These are phyloP conservation scores for Neodiprion lecontei DNA, from an alignment of 1,140 invertebrate genomes.

Conservation along the genomic window DNA sequence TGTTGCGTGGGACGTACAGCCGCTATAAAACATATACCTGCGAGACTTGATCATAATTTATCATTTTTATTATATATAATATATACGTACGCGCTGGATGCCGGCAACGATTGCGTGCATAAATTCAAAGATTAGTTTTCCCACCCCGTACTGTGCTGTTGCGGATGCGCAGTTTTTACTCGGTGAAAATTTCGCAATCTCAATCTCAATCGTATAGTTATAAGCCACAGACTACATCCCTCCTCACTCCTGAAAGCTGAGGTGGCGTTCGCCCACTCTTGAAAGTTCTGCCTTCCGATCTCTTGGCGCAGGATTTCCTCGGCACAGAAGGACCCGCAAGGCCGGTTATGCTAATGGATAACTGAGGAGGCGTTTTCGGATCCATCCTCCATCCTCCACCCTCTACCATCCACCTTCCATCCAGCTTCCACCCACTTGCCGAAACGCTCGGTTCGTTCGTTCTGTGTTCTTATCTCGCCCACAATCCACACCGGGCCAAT, in stretches of 20 bases:
- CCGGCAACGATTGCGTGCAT: too few species aligned
- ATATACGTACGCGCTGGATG: too few species aligned
- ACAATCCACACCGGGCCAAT: not conserved
- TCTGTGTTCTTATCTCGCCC: not conserved
- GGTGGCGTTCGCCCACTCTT: too few species aligned
- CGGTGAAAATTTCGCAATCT: too few species aligned
- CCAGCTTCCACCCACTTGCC: not conserved
- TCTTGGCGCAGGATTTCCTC: not conserved
- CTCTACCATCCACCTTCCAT: slow-evolving; percentile 14
- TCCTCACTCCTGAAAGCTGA: too few species aligned
- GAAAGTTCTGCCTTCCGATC: not conserved
- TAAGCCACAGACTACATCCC: too few species aligned
- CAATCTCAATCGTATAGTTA: too few species aligned
- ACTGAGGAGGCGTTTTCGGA: slow-evolving; percentile 17
- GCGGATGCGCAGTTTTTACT: too few species aligned
- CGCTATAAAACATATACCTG: not conserved
- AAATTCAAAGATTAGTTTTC: too few species aligned
- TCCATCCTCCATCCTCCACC: slow-evolving; percentile 30
- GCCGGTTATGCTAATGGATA: slow-evolving; percentile 48
- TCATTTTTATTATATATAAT: too few species aligned
- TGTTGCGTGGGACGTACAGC: not conserved
- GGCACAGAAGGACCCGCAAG: slow-evolving; percentile 40
- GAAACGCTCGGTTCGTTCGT: not conserved
- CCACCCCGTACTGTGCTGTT: too few species aligned
- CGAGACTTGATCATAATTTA: not conserved